Conservation (phyloP, 2,888 invertebrate species). For the Melanophora roralis region DNA sequence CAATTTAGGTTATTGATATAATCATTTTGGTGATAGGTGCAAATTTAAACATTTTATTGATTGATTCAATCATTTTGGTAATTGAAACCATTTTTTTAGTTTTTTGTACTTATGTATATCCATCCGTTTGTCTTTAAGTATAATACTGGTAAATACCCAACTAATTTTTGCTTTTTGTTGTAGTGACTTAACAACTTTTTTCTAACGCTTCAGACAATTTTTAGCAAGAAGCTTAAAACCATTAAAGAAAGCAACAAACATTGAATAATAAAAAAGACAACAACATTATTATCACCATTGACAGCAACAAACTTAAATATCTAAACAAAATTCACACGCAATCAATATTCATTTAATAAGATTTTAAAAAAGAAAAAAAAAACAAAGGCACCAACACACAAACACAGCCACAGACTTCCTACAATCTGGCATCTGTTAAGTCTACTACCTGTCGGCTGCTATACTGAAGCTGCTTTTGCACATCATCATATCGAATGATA, state of each 20-base stretch:
- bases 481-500: constrained; percentile 6
- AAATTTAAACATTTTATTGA: too few relatives aligned
- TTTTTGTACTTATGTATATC: too few relatives aligned
- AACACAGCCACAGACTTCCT: too few relatives aligned
- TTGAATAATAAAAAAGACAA: neutral
- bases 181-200: neutral
- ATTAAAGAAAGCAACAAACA: neutral
- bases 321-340: constrained; percentile 55
- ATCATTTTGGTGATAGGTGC: too few relatives aligned
- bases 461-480: neutral
- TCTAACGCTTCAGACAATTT: constrained; percentile 26
- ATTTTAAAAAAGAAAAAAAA: constrained; percentile 12
- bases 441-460: constrained; percentile 22
- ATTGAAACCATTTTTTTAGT: too few relatives aligned
- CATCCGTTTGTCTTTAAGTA: too few relatives aligned
- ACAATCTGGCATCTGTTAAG: constrained; percentile 2
- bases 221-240: constrained; percentile 44
- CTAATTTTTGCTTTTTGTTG: too few relatives aligned
- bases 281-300: constrained; percentile 7
- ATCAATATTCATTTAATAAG: constrained; percentile 50
- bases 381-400: too few relatives aligned
- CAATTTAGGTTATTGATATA: too few relatives aligned
- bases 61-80: too few relatives aligned
- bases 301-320: constrained; percentile 30
- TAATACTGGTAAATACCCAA: too few relatives aligned